Evolutionary conservation across 2,113 vertebrate species (phyloP), one percentile per base, ranked within the genome.

Genomic region (Anguilla rostrata): DNA sequence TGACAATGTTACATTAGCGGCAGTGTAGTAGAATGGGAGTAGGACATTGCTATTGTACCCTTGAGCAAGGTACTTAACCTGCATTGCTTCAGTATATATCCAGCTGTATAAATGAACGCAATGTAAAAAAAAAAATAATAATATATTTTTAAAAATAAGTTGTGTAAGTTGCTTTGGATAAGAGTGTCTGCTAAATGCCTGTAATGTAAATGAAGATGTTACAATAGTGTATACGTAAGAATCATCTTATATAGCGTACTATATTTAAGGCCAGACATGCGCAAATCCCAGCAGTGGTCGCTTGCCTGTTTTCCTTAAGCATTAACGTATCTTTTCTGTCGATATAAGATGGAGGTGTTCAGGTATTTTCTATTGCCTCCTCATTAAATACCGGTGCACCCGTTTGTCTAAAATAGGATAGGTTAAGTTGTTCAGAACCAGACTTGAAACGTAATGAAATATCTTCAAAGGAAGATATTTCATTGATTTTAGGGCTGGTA

Each of bases 271-370:
- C 66, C 34, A 22, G 18, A 29, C 22, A 53, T 39, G 34, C 5
- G 86, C 90, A 91, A 91, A 92, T 88, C 92, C 9, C 89, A 91
- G 90, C 60, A 22, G 60, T 22, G 26, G 93, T 96, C 94, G 93
- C 94, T 92, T 95, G 95, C 94, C 94, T 95, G 94, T 94, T 92
- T 95, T 91, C 90, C 92, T 94, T 92, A 93, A 91, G 86, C 91
- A 92, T 92, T 90, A 94, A 93, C 94, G 94, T 94, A 94, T 96
- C 94, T 95, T 92, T 92, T 92, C 90, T 91, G 89, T 87, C 91
- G 18, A 84, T 92, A 88, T 91, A 92, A 92, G 94, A 93, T 94
- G n/a, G 71, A 75, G 34, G 26, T 34, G 11, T 26, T n/a, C n/a
- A 34, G 3, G n/a, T 6, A 12, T 71, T n/a, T 71, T 0, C 6